Percentiles rank a stretch among this genome's conserved stretches.
These are phyloP conservation scores for Cavia porcellus DNA, from an alignment of 2,113 vertebrate species.

Conservation along the genomic window DNA sequence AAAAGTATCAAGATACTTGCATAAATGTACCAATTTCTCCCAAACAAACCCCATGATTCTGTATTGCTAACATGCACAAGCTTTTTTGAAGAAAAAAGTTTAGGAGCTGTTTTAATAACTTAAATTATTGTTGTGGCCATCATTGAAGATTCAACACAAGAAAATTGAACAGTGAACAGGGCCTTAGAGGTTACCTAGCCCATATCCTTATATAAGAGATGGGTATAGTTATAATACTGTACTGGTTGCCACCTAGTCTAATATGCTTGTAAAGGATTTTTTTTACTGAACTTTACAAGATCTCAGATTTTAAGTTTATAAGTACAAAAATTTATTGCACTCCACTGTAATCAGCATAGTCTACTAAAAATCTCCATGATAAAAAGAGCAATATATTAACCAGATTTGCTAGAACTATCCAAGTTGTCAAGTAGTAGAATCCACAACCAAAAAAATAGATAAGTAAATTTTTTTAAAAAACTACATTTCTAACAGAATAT, in stretches of 20 bases:
- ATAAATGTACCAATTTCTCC: not conserved
- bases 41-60: not conserved
- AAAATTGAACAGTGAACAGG: not conserved
- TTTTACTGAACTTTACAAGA: not conserved
- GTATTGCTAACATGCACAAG: not conserved
- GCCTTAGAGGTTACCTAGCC: not conserved
- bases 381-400: not conserved
- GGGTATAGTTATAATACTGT: rapidly evolving
- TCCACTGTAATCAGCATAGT: not conserved
- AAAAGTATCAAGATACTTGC: not conserved
- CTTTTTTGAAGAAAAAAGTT: not conserved
- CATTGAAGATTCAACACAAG: not conserved
- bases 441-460: too few species aligned
- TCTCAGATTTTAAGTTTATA: not conserved
- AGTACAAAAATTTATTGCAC: not conserved
- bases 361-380: slow-evolving; percentile 8
- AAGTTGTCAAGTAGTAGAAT: not conserved
- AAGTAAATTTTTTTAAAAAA: not conserved
- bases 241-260: not conserved
- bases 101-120: not conserved
- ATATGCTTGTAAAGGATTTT: not conserved
- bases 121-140: not conserved
- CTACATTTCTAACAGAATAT: not conserved
- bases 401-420: not conserved
- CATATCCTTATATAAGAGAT: not conserved